Evolutionary conservation across 2,888 invertebrate species (phyloP), one percentile per base, ranked within the genome.

Genomic region (Eristalis tenax): DNA sequence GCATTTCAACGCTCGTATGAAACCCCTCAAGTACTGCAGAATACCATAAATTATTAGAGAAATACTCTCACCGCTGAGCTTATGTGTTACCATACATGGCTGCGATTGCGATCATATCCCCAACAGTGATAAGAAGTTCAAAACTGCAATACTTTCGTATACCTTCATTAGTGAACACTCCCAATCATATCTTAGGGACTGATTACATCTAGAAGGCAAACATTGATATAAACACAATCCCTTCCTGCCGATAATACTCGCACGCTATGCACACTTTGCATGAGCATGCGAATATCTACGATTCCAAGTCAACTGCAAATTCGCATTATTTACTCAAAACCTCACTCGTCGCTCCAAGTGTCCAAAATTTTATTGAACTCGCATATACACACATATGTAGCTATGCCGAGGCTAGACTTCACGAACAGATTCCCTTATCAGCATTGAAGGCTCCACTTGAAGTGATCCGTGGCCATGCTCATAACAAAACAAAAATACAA

Each of bases 381-480:
- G n/a, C 18, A 50, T 50, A 6, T 50, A n/a, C n/a, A 18, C 18
- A 18, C n/a, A n/a, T 15, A 50, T n/a, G n/a, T 40, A 43, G 66
- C 13, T 23, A 79, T 50, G 22, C 38, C 26, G 43, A 57, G 59
- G 61, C 61, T 66, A 57, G 73, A 64, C 13, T 22, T 22, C 50
- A 38, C 13, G 32, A 70, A 56, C 59, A 61, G 59, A n/a, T 22
- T 4, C 59, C 18, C 69, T 83, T 83, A 83, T 83, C 87, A 79
- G 79, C 68, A 76, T 70, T 63, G 79, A 57, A 68, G 75, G 63
- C 50, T 80, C 74, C 66, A 87, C 57, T 87, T 83, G 75, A 87
- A 87, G 50, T 87, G 83, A 87, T 87, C 87, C 87, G 68, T 80
- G 79, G 76, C 79, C 79, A 76, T 82, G 82, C 82, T 78, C 61